Conservation (phyloP, 92 coral and sea anemone genomes). For the Siderastrea radians region DNA sequence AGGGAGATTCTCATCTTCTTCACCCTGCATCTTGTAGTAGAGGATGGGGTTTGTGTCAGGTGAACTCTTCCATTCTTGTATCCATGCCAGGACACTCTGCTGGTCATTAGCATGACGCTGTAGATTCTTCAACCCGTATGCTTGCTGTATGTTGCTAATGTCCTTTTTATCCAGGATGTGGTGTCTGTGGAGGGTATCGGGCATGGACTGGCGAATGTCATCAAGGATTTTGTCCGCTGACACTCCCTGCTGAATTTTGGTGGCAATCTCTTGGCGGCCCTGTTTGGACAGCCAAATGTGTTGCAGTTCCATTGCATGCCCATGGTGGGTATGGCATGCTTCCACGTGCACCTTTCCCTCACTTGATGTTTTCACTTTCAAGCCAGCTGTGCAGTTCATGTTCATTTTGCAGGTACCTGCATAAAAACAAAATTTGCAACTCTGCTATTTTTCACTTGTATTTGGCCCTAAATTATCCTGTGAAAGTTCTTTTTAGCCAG, state of each 20-base stretch:
- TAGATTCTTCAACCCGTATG: slow-evolving; percentile 54
- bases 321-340: slow-evolving; percentile 65
- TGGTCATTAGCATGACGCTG: slow-evolving; percentile 72
- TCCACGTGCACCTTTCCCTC: slow-evolving; percentile 43
- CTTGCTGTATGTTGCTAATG: slow-evolving; percentile 47
- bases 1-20: slow-evolving; percentile 48
- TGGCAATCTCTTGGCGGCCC: slow-evolving; percentile 62
- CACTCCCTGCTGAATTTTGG: slow-evolving; percentile 52
- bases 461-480: no score
- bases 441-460: no score
- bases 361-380: slow-evolving; percentile 15
- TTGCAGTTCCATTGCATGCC: slow-evolving; percentile 67
- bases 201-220: slow-evolving; percentile 50
- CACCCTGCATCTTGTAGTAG: slow-evolving; percentile 68
- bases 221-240: slow-evolving; percentile 62
- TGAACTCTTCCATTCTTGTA: slow-evolving; percentile 56
- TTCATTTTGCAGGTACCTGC: slow-evolving; percentile 63
- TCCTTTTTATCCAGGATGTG: slow-evolving; percentile 64
- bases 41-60: slow-evolving; percentile 52
- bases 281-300: slow-evolving; percentile 30
- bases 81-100: slow-evolving; percentile 65
- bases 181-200: slow-evolving; percentile 39
- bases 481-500: no score
- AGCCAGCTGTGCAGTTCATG: slow-evolving; percentile 53
- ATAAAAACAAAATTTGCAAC: no score